These are phyloP conservation scores for Tolypeutes matacus DNA, from an alignment of 2,797 vertebrate genomes.

Conservation along the genomic window DNA sequence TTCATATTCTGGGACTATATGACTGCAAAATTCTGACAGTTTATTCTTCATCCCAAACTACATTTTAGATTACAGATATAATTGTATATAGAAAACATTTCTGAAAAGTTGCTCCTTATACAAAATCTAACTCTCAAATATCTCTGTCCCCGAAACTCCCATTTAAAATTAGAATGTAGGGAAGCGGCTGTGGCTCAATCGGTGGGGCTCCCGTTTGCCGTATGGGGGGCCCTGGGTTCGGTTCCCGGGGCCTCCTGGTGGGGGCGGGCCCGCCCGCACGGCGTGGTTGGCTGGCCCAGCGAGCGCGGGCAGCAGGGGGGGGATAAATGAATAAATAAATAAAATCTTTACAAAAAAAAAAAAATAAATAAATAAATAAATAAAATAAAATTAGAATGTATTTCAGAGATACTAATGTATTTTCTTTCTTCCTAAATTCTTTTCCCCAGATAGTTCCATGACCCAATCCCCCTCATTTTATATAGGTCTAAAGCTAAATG, in stretches of 20 bases:
- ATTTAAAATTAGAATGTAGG: slow-evolving; percentile 21
- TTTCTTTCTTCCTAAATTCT: slow-evolving; percentile 48
- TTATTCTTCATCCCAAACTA: not conserved
- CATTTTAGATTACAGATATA: not conserved
- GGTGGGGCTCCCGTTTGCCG: no score
- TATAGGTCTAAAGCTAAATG: slow-evolving; percentile 1
- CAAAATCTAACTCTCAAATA: slow-evolving; percentile 43
- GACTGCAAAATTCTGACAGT: not conserved
- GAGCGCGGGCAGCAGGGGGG: no score
- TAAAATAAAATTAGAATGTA: slow-evolving; percentile 18
- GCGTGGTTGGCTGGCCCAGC: no score
- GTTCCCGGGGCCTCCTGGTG: no score
- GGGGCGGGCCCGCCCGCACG: no score
- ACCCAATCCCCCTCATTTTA: not conserved
- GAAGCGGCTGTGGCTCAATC: no score
- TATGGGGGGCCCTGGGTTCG: no score
- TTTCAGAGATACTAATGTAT: slow-evolving; percentile 2
- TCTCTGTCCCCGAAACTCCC: not conserved
- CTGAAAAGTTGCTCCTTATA: slow-evolving; percentile 10
- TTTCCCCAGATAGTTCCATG: not conserved
- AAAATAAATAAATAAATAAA: no score
- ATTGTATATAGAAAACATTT: not conserved
- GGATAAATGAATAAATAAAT: no score
- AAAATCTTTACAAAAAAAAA: no score
- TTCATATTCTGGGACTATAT: not conserved